Percentiles rank a stretch among this genome's conserved stretches.
Evolutionary conservation across 2,113 vertebrate species (phyloP).

Genomic region (Phainopepla nitens): DNA sequence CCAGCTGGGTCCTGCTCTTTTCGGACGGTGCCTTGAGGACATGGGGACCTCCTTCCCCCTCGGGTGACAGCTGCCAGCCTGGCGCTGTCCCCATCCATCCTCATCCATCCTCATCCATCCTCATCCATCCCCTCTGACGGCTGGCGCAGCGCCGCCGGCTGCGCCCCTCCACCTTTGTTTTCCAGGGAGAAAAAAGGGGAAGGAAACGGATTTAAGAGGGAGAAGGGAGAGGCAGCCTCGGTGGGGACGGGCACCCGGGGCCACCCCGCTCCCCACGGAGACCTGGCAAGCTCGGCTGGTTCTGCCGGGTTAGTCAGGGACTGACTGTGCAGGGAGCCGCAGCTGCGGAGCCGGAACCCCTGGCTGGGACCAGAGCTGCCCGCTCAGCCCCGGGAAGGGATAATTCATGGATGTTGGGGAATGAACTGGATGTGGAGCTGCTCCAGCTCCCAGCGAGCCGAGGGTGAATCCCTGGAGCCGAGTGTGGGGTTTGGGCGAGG

Average conservation of each 20-base stretch:
- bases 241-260: fast-evolving
- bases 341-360: not conserved
- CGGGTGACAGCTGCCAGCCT: not conserved
- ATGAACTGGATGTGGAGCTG: not conserved
- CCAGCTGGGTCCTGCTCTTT: not conserved
- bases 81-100: not conserved
- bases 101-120: not conserved
- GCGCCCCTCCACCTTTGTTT: not conserved
- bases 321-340: not conserved
- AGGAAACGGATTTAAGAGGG: not conserved
- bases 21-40: fast-evolving
- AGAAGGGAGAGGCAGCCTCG: not conserved
- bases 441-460: not conserved
- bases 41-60: fast-evolving
- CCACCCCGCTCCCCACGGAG: fast-evolving
- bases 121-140: not conserved
- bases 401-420: fast-evolving
- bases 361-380: not conserved
- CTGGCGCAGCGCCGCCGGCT: fast-evolving
- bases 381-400: not conserved
- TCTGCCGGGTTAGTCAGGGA: not conserved
- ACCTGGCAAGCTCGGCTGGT: not conserved
- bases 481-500: fast-evolving
- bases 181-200: not conserved
- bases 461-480: not conserved